Evolutionary conservation across 2,797 vertebrate species (phyloP), one percentile per base, ranked within the genome.

Genomic region (Pseudochaenichthys georgianus): DNA sequence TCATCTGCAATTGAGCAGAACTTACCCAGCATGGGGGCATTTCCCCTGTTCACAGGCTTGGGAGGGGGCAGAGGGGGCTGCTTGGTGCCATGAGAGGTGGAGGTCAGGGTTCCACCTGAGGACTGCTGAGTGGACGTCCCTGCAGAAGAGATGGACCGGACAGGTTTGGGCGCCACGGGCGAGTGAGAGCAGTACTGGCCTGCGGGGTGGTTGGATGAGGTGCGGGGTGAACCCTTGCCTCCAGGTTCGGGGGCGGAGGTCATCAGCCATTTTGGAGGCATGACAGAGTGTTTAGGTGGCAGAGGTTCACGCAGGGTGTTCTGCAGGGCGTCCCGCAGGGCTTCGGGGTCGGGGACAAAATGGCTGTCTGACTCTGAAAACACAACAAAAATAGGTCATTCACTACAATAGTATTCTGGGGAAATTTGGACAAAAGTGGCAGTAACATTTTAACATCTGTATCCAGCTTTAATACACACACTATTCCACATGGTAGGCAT

Each of bases 51-150:
- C 85, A 95, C 53, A 0, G 98, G 98, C 74, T 99, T 99, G 81
- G 98, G 98, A 16, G 98, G 98, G 47, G 98, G 98, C 45, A 96
- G 1, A 0, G 98, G 98, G 3, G 98, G 97, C 81, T 98, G 98
- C 85, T 98, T 99, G 88, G 92, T 76, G 80, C 82, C 90, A 75
- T 93, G 95, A 78, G 90, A 80, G 62, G 86, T 91, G 84, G 93
- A 76, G 61, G 89, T 81, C 0, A 86, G 81, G 41, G 66, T 61
- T 5, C 71, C 65, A 3, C 87, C 75, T 11, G 94, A 42, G 64
- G 84, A 67, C 73, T 72, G 90, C 87, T 94, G 93, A 48, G 94
- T 91, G 87, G 90, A 95, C 17, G 91, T 80, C 6, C 92, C 85
- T 17, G 87, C 69, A 9, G 94, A 90, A 72, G 95, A 93, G 70